These are phyloP conservation scores for Spheniscus humboldti DNA, from an alignment of 2,797 vertebrate genomes.

Conservation along the genomic window DNA sequence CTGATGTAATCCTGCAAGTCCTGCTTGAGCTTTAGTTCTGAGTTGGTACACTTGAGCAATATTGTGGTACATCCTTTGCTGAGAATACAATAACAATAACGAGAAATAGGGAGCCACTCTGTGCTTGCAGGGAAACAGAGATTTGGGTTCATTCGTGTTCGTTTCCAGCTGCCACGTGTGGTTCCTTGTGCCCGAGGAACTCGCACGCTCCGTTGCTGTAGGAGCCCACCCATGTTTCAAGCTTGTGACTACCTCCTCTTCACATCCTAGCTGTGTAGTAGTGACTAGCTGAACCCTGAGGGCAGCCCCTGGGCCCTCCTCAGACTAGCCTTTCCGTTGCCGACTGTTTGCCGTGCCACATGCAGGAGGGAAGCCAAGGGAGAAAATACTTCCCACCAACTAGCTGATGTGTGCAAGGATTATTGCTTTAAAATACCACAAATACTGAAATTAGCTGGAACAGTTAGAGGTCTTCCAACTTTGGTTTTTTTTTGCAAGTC, in stretches of 20 bases:
- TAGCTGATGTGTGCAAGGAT: not conserved
- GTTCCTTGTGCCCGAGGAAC: fast-evolving
- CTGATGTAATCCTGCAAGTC: not conserved
- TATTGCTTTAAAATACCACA: not conserved
- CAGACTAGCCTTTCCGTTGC: not conserved
- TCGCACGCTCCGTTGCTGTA: fast-evolving
- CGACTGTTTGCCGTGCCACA: fast-evolving
- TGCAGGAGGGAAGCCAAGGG: not conserved
- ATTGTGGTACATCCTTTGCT: not conserved
- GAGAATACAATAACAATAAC: not conserved
- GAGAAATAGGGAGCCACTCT: not conserved
- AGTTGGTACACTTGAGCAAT: not conserved
- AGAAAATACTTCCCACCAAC: not conserved
- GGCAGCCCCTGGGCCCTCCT: not conserved
- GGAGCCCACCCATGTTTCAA: not conserved
- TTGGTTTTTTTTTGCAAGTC: fast-evolving
- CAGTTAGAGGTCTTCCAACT: not conserved
- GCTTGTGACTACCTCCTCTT: slow-evolving; percentile 24
- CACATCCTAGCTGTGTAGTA: not conserved
- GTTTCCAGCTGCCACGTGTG: fast-evolving
- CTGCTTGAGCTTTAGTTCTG: slow-evolving; percentile 10
- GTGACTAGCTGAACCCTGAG: not conserved
- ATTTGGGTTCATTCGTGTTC: fast-evolving
- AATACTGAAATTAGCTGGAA: not conserved
- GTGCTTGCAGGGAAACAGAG: not conserved